Evolutionary conservation across 1,140 invertebrate genomes (phyloP), one percentile per base, ranked within the genome.

Genomic region (Trachelipus rathkii): DNA sequence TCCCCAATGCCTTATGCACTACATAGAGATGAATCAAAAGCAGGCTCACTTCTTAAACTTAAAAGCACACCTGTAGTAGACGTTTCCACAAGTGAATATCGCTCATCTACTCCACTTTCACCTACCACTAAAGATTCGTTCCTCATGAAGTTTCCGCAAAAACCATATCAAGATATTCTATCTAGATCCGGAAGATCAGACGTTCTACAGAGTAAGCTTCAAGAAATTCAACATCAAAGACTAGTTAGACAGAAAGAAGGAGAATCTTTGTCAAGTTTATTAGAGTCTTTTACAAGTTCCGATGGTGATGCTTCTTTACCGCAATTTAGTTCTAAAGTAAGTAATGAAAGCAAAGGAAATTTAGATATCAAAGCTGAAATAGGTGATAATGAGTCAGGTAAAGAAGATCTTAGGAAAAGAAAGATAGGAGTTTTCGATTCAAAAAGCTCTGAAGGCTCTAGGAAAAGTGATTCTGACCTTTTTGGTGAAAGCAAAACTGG

Each of bases 351-450:
- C 50, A 60, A 60, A 60, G 19, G 11, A 15, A 60, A 13, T 13
- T 13, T 15, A 3, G 50, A 60, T 15, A 60, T 9, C 46, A 50
- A 8, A 60, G 67, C 71, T 50, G 66, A 68, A 67, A 71, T 10
- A 23, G 33, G 33, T 67, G 13, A 68, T 46, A 44, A 43, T 11
- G 66, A 70, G 10, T 11, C 68, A 3, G 19, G 71, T 67, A 76
- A 60, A 66, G 33, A 21, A 74, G 50, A 15, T 15, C 44, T 33
- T 45, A 76, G 75, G 46, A 79, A 53, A 72, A 60, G 78, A 9
- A 79, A 79, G 67, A 10, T 74, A 10, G 76, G 75, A 19, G 72
- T 79, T 66, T 79, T 76, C 76, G 78, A 76, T 79, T 44, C 60
- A 15, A 73, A 21, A 68, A 44, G 50, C 43, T 68, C 71, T 71